Evolutionary conservation across 2,888 invertebrate species (phyloP).

Genomic region (Sarcophaga carnaria): DNA sequence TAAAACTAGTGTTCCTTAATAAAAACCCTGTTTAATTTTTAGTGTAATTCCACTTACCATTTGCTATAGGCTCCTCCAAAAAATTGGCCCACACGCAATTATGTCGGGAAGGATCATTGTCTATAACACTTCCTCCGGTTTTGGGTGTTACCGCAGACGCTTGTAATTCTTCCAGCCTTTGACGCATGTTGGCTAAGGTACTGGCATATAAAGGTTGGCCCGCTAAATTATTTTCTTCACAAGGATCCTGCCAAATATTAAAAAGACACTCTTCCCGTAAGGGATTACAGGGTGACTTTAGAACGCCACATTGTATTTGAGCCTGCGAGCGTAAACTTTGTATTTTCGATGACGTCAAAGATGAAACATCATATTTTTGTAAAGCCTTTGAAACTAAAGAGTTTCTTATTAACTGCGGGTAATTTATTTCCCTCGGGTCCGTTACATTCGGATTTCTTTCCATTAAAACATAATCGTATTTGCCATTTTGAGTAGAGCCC

Average conservation of each 20-base stretch:
- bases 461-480: constrained; percentile 74
- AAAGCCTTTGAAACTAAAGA: constrained; percentile 73
- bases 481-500: constrained; percentile 76
- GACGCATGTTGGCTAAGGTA: constrained; percentile 78
- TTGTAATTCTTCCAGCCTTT: constrained; percentile 81
- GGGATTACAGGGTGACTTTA: constrained; percentile 75
- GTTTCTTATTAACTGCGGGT: constrained; percentile 73
- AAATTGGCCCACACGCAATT: constrained; percentile 84
- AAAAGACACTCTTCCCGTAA: constrained; percentile 82
- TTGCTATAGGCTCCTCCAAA: constrained; percentile 59
- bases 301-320: constrained; percentile 70
- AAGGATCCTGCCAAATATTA: constrained; percentile 83
- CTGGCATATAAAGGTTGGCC: constrained; percentile 45
- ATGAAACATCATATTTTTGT: constrained; percentile 68
- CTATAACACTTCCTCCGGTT: constrained; percentile 82
- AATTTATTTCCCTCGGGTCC: constrained; percentile 75
- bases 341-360: constrained; percentile 70
- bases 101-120: constrained; percentile 83
- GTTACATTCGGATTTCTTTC: constrained; percentile 72
- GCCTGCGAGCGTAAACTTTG: constrained; percentile 67
- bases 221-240: constrained; percentile 81
- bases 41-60: constrained; percentile 41
- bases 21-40: too few species aligned
- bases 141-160: constrained; percentile 80
- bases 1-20: too few species aligned